Conservation (phyloP, 1,140 invertebrate species). For the Chelonus insularis region DNA sequence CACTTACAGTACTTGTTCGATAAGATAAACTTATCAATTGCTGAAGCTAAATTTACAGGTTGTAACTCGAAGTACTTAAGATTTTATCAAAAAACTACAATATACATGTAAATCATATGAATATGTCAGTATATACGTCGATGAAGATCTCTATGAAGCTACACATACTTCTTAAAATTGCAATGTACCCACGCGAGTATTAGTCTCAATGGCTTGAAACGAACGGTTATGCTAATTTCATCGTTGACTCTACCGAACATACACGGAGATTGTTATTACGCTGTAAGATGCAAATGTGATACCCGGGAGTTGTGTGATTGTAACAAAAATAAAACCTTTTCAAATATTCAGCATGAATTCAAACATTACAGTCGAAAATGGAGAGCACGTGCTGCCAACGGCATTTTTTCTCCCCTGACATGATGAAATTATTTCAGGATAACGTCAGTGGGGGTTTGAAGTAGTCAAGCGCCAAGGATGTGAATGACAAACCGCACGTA, state of each 20-base stretch:
- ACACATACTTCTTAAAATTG: not conserved
- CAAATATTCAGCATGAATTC: slow-evolving; percentile 1
- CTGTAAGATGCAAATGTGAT: slow-evolving; percentile 16
- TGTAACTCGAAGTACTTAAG: no score
- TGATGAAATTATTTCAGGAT: not conserved
- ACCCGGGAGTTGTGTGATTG: slow-evolving; percentile 13
- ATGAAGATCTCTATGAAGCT: not conserved
- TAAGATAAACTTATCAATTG: no score
- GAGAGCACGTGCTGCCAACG: slow-evolving; percentile 10
- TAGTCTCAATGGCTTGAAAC: slow-evolving; percentile 6
- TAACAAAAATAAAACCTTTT: not conserved
- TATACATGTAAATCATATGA: not conserved
- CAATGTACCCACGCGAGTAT: not conserved
- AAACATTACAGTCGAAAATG: no score
- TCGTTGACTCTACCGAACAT: slow-evolving; percentile 15
- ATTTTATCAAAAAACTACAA: no score
- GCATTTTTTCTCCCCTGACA: not conserved
- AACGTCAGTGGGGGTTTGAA: not conserved
- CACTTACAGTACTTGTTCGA: not conserved
- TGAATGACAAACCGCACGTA: slow-evolving; percentile 14
- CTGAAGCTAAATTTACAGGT: no score
- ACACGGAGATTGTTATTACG: slow-evolving; percentile 25
- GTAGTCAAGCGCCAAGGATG: no score
- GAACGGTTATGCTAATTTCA: slow-evolving; percentile 31
- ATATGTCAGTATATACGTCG: slow-evolving; percentile 9